These are phyloP conservation scores for Campaea margaritaria DNA, from an alignment of 2,888 invertebrate genomes.

Conservation along the genomic window DNA sequence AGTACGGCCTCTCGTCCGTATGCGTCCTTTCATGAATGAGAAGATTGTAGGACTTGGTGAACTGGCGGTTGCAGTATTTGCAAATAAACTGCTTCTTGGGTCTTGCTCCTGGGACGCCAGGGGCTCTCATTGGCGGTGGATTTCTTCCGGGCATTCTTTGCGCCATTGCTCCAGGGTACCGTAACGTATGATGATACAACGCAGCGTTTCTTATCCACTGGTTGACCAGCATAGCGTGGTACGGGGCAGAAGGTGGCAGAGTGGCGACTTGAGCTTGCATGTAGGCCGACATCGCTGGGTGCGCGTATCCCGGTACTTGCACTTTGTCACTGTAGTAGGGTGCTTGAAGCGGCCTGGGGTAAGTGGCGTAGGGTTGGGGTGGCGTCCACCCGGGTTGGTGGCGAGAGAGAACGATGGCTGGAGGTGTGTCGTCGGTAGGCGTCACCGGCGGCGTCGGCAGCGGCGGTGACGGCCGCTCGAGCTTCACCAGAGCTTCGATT, in stretches of 20 bases:
- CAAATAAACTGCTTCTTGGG: conserved; percentile 97
- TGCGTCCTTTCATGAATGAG: conserved; percentile 99
- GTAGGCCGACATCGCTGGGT: conserved; percentile 75
- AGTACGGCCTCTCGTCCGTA: conserved; percentile 98
- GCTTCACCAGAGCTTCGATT: conserved; percentile 85
- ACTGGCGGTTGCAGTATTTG: conserved; percentile 98
- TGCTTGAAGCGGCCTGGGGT: conserved; percentile 72
- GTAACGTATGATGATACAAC: conserved; percentile 86
- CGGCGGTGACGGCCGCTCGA: conserved; percentile 86
- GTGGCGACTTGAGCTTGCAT: conserved; percentile 79
- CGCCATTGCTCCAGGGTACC: conserved; percentile 80
- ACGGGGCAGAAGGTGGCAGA: conserved; percentile 76
- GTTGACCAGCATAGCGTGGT: conserved; percentile 88
- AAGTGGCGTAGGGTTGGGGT: conserved; percentile 68
- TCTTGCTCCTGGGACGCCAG: conserved; percentile 84
- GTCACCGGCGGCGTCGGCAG: conserved; percentile 90
- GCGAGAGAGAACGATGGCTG: conserved; percentile 77
- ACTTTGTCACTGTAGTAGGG: conserved; percentile 74
- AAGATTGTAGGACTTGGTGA: conserved; percentile 99
- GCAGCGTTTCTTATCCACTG: conserved; percentile 91
- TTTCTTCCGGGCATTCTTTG: conserved; percentile 82
- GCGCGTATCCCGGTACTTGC: conserved; percentile 66
- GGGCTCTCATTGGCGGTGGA: conserved; percentile 84
- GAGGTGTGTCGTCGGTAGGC: conserved; percentile 87
- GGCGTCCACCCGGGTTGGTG: conserved; percentile 72